Evolutionary conservation across 1,140 invertebrate species (phyloP).

Genomic region (Trichonephila clavipes): DNA sequence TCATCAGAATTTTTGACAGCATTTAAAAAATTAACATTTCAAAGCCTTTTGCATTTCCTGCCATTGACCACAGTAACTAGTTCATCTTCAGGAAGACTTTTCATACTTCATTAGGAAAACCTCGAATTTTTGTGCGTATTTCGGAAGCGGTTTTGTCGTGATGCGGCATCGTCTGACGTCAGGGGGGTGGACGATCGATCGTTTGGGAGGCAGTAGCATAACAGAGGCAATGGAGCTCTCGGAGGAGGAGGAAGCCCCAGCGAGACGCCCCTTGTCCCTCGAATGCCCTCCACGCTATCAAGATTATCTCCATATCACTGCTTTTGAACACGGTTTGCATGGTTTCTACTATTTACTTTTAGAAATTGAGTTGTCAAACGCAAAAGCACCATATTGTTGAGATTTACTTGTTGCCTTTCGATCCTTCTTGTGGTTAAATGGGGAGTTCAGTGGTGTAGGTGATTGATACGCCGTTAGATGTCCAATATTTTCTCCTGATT

Average conservation of each 20-base stretch:
- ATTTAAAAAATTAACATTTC: no score
- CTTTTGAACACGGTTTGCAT: constrained; percentile 58
- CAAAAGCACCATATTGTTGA: background rate
- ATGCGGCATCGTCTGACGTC: constrained; percentile 68
- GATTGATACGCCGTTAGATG: background rate
- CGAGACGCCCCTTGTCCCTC: constrained; percentile 57
- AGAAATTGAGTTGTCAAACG: background rate
- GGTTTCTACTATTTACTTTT: background rate
- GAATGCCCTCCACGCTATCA: constrained; percentile 69
- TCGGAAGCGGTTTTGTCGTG: constrained; percentile 30
- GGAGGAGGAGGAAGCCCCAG: constrained; percentile 65
- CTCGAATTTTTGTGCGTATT: constrained; percentile 23
- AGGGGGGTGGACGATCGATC: constrained; percentile 43
- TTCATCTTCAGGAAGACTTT: background rate
- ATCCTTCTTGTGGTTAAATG: background rate
- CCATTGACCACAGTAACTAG: no score
- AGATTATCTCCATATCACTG: constrained; percentile 67
- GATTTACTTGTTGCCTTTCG: constrained; percentile 13
- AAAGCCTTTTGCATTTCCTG: no score
- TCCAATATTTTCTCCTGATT: background rate
- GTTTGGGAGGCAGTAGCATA: background rate
- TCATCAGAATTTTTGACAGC: no score
- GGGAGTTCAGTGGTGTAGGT: background rate
- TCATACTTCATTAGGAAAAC: background rate
- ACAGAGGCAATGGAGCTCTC: constrained; percentile 58